Percentiles rank a stretch among this genome's conserved stretches.
These are phyloP conservation scores for Heliothis virescens DNA, from an alignment of 1,140 invertebrate species.

Conservation along the genomic window DNA sequence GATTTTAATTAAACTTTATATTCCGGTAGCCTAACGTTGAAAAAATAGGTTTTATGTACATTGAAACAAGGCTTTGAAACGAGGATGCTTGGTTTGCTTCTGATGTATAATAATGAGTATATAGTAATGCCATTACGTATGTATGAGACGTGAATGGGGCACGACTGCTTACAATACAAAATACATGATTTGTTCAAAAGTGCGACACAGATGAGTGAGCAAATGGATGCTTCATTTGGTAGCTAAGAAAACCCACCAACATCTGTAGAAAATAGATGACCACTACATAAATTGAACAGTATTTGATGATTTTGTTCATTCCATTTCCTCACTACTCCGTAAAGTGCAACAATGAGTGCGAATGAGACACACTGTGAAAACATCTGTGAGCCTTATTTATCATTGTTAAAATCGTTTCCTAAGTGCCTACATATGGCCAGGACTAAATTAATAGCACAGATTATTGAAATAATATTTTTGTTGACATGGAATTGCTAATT, in stretches of 20 bases:
- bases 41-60: background rate
- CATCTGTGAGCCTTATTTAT: background rate
- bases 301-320: background rate
- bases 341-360: conserved; percentile 16
- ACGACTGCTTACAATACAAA: conserved; percentile 29
- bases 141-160: conserved; percentile 20
- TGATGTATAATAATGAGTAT: background rate
- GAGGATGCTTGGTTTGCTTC: background rate
- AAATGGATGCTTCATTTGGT: background rate
- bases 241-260: background rate
- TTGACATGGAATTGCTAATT: background rate
- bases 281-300: background rate
- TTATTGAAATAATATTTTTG: background rate
- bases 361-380: conserved; percentile 17
- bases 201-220: conserved; percentile 4
- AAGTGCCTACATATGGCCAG: background rate
- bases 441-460: background rate
- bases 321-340: conserved; percentile 14
- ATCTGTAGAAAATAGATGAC: no score
- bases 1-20: conserved; percentile 25
- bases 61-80: background rate
- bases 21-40: background rate
- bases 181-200: conserved; percentile 19
- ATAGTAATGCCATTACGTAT: conserved; percentile 3
- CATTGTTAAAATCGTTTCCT: background rate